Evolutionary conservation across 2,113 vertebrate species (phyloP).

Genomic region (Sinocyclocheilus maitianheensis): DNA sequence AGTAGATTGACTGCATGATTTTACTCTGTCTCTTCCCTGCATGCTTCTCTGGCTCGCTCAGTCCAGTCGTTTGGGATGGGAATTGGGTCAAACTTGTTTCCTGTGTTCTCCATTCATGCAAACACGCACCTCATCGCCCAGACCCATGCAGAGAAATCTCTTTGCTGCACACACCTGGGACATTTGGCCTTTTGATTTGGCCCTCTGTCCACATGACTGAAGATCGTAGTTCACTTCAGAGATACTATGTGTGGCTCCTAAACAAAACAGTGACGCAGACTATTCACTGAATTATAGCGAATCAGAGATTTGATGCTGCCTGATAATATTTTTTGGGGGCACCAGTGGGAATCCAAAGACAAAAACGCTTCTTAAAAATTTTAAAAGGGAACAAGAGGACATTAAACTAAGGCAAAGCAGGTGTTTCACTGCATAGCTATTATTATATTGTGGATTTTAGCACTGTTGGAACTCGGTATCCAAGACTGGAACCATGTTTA

Average conservation of each 20-base stretch:
- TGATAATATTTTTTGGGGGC: background rate
- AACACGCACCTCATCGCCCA: background rate
- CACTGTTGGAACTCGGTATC: background rate
- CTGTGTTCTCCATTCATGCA: conserved; percentile 43
- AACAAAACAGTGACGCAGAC: background rate
- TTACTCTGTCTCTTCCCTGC: conserved; percentile 22
- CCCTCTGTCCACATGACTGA: conserved; percentile 11
- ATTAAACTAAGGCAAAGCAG: background rate
- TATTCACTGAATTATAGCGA: background rate
- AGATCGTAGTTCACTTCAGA: conserved; percentile 4
- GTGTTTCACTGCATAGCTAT: background rate
- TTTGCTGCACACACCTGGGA: conserved; percentile 32
- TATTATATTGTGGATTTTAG: background rate
- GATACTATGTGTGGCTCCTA: background rate
- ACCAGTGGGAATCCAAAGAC: background rate
- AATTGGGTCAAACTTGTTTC: conserved; percentile 58
- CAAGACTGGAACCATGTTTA: background rate
- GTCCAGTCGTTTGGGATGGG: conserved; percentile 39
- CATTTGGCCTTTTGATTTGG: background rate
- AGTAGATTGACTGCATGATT: conserved; percentile 10
- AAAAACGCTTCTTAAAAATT: background rate
- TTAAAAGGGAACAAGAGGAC: background rate
- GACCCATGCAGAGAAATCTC: conserved; percentile 14
- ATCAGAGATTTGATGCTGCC: background rate
- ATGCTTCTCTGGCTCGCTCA: conserved; percentile 31